Base-by-base conservation (phyloP, 2,888 invertebrate genomes). In the Tipula lateralis region DNA sequence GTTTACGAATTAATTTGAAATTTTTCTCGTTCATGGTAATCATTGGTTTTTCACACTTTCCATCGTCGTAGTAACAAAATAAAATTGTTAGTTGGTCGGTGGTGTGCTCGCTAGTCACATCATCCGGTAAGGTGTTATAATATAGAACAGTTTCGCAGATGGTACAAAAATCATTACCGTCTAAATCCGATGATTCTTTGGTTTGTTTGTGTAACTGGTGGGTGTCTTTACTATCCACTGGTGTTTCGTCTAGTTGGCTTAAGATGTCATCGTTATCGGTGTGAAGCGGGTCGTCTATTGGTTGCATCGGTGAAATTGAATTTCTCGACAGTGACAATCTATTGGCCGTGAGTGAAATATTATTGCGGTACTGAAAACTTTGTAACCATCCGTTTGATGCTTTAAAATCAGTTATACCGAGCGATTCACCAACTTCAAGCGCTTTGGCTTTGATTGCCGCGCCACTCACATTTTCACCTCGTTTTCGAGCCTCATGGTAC, bases 61-160 rank as follows among this genome's bases (percentile, higher is more conserved):
- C 82, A 82, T 82, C 82, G 16, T 29, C 24, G 32, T 82, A 82
- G 30, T 30, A 82, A 82, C 82, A 82, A 82, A 82, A 30, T 82
- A 82, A n/a, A 13, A 82, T 82, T 16, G 29, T 82, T 82, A 82
- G 5, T 13, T 30, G 29, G 32, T 82, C 32, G n/a, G 82, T 16
- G n/a, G 82, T 82, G 29, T n/a, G 2, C 6, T 13, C 4, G 1
- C 32, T 16, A 30, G 16, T 30, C 7, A 0, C n/a, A 30, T 82
- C 82, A 13, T 82, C 82, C 9, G 82, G 82, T n/a, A 82, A 82
- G 0, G 30, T 30, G n/a, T 82, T 82, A 32, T 82, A 82, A 16
- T 82, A 82, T 13, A 82, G 32, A 2, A 29, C 82, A 32, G 82
- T 82, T 82, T 82, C 82, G 9, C n/a, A 30, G 0, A 12, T 12